Evolutionary conservation across 2,797 vertebrate genomes (phyloP).

Genomic region (Eupleurogrammus muticus): DNA sequence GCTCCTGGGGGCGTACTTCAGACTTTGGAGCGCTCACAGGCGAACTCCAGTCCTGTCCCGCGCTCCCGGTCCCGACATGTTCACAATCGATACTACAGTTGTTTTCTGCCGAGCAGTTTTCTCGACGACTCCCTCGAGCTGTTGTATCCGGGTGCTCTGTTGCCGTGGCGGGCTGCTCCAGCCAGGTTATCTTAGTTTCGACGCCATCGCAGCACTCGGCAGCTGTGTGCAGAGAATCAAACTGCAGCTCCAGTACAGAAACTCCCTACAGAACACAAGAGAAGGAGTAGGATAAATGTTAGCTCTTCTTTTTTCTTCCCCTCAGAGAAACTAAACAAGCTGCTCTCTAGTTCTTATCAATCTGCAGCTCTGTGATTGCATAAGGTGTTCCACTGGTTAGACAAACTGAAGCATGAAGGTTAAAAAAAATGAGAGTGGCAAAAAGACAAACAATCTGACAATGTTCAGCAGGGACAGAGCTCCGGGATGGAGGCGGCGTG

Average conservation of each 20-base stretch:
- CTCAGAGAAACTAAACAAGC: constrained; percentile 32
- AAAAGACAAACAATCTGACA: constrained; percentile 73
- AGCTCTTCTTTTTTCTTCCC: constrained; percentile 36
- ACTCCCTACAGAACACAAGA: constrained; percentile 71
- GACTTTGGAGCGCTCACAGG: constrained; percentile 40
- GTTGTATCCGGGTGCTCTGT: constrained; percentile 49
- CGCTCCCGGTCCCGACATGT: constrained; percentile 34
- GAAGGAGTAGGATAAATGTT: constrained; percentile 49
- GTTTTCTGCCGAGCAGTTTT: constrained; percentile 55
- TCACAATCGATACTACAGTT: constrained; percentile 34
- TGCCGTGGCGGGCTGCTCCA: constrained; percentile 32
- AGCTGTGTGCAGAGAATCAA: constrained; percentile 72
- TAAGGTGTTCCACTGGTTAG: constrained; percentile 74
- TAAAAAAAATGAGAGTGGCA: constrained; percentile 57
- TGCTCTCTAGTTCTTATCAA: constrained; percentile 67
- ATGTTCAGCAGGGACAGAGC: constrained; percentile 37
- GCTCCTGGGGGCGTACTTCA: constrained; percentile 52
- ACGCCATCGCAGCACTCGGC: constrained; percentile 70
- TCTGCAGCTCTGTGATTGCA: constrained; percentile 64
- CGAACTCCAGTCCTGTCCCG: constrained; percentile 52
- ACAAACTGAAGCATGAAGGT: constrained; percentile 72
- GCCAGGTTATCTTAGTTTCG: constrained; percentile 62
- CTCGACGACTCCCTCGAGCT: constrained; percentile 42
- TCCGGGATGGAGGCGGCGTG: constrained; percentile 29
- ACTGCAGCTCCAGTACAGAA: constrained; percentile 73